Conservation (phyloP, 2,797 vertebrate species). For the Sebastes matsubarae region DNA sequence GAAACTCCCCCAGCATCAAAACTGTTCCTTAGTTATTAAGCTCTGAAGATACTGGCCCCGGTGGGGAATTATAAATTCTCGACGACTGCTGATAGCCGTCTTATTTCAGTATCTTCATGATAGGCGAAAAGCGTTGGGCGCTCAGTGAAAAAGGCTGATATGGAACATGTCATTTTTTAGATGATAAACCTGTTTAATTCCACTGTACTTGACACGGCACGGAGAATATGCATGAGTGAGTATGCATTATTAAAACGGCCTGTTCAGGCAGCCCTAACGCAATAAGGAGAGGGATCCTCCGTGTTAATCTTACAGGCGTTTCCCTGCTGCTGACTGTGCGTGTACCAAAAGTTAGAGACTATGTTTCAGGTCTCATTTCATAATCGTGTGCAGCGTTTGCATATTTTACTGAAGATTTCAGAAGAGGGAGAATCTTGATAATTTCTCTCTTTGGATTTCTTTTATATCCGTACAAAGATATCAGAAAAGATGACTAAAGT, state of each 20-base stretch:
- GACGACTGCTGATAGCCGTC: slow-evolving; percentile 54
- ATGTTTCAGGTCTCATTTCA: slow-evolving; percentile 65
- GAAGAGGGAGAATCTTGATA: slow-evolving; percentile 18
- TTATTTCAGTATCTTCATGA: slow-evolving; percentile 64
- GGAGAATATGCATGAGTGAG: slow-evolving; percentile 79
- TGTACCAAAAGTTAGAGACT: slow-evolving; percentile 58
- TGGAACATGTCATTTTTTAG: slow-evolving; percentile 69
- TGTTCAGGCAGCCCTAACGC: slow-evolving; percentile 61
- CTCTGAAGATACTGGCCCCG: slow-evolving; percentile 49
- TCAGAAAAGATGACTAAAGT: not conserved
- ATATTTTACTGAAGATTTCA: slow-evolving; percentile 58
- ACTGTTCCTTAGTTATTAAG: slow-evolving; percentile 46
- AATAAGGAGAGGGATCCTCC: slow-evolving; percentile 63
- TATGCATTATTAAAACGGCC: slow-evolving; percentile 80
- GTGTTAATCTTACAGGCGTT: slow-evolving; percentile 69
- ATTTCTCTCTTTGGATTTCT: not conserved
- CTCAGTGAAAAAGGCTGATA: slow-evolving; percentile 58
- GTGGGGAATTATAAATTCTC: slow-evolving; percentile 63
- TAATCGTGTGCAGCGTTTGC: slow-evolving; percentile 62
- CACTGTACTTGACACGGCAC: slow-evolving; percentile 69
- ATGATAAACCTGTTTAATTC: slow-evolving; percentile 83
- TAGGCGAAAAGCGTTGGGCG: slow-evolving; percentile 29
- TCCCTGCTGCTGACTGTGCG: slow-evolving; percentile 71
- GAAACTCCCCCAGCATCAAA: slow-evolving; percentile 24
- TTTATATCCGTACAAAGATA: not conserved